Evolutionary conservation across 2,797 vertebrate species (phyloP), one percentile per base, ranked within the genome.

Genomic region (Pampus argenteus): DNA sequence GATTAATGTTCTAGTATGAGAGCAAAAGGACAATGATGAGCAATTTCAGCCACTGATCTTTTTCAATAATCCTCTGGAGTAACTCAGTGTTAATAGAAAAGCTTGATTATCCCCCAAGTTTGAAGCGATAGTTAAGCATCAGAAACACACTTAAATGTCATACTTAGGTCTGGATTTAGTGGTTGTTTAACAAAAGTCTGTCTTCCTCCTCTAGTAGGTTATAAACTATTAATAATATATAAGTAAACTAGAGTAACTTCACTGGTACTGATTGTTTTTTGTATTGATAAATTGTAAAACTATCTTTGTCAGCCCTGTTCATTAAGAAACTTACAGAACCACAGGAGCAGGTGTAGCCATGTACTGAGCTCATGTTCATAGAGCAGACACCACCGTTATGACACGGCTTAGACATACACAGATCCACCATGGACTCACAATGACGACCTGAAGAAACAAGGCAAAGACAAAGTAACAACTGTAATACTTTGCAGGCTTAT

Each of bases 401-500:
- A 59, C 97, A 99, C 0, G 97, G 97, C 76, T 92, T 95, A 2
- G 95, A 95, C 49, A 92, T 91, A 86, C 97, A 99, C 82, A 97
- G 94, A 44, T 99, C 96, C 62, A 96, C 90, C 78, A 97, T 95
- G 2, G 94, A 96, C 84, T 98, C 97, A 79, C 97, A 99, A 78
- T 94, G 96, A 54, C 94, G 97, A 74, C 97, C 97, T 99, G 73
- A 2, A n/a, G 20, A 51, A 52, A 69, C 15, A 14, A 50, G 15
- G 20, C 13, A 50, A 29, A 44, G 8, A 49, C 2, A 44, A 5
- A 54, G 14, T 4, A 18, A 52, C 8, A 55, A 59, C 26, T n/a
- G 11, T 48, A 73, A 51, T 10, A 22, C 9, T n/a, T 29, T 36
- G n/a, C 31, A 56, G 17, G 10, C n/a, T 29, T 23, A 36, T 29